A percentile compares a stretch with the other conserved stretches of the same genome.
These are phyloP conservation scores for Sthenelais limicola DNA, from an alignment of 2,888 invertebrate species.

Conservation along the genomic window DNA sequence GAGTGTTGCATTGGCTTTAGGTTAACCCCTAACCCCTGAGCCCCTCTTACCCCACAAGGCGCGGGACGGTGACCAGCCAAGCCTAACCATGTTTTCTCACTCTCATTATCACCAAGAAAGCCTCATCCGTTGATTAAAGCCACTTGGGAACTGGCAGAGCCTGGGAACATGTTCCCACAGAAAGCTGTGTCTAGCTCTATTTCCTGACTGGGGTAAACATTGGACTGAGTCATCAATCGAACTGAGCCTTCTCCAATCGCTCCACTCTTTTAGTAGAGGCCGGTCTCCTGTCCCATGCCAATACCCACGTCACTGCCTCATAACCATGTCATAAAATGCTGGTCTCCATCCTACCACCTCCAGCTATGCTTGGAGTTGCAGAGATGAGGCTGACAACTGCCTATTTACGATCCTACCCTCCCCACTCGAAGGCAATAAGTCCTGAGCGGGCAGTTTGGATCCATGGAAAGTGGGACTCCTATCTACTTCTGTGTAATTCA, in stretches of 20 bases:
- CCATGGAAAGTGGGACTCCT: no score
- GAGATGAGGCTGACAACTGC: not conserved
- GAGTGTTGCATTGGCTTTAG: no score
- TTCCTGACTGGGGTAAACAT: conserved; percentile 24
- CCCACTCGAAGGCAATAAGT: not conserved
- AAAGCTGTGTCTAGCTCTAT: conserved; percentile 24
- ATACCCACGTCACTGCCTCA: not conserved
- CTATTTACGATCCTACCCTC: not conserved
- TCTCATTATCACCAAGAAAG: conserved; percentile 7
- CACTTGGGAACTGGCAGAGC: not conserved
- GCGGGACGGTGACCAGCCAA: no score
- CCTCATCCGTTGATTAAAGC: no score
- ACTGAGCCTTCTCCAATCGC: not conserved
- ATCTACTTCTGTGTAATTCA: no score
- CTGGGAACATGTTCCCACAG: conserved; percentile 8
- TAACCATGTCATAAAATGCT: not conserved
- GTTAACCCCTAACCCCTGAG: no score
- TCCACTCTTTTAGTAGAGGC: no score
- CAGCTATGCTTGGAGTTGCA: not conserved
- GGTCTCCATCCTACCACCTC: not conserved
- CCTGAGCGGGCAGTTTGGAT: not conserved
- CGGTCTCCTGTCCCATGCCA: no score
- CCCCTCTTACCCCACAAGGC: no score
- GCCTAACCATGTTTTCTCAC: no score
- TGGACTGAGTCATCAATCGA: not conserved